phyloP scores from a whole-genome alignment of 2,888 invertebrate genomes.

The Boloria euphrosyne region DNA sequence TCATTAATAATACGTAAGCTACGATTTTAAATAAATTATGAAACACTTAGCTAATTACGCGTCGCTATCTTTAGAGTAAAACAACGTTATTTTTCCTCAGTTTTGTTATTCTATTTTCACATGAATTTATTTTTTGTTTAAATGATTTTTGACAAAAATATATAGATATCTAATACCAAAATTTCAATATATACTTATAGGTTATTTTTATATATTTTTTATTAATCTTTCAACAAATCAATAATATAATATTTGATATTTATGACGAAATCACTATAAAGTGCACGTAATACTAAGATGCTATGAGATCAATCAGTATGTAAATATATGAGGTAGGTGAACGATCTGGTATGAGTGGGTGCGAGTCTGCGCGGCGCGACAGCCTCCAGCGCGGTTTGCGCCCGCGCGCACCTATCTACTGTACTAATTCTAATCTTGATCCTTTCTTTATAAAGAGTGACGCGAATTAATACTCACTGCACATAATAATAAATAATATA shows the following conservation, averaged over 20 bases:
- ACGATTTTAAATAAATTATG: background rate
- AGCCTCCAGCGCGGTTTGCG: slow-evolving; percentile 69
- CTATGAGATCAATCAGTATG: slow-evolving; percentile 74
- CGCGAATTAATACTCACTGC: slow-evolving; percentile 31
- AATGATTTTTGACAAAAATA: background rate
- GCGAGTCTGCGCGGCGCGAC: slow-evolving; percentile 57
- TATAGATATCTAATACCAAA: background rate
- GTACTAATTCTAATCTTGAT: slow-evolving; percentile 36
- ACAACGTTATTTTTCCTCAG: too few species aligned
- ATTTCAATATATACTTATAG: background rate
- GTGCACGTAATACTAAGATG: slow-evolving; percentile 58
- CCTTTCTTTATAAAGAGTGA: slow-evolving; percentile 36
- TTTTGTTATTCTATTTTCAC: background rate
- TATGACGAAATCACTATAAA: too few species aligned
- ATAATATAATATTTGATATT: too few species aligned
- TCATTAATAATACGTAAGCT: slow-evolving; percentile 8
- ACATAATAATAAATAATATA: too few species aligned
- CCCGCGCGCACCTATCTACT: slow-evolving; percentile 65
- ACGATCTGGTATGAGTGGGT: slow-evolving; percentile 76
- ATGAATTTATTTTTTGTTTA: background rate
- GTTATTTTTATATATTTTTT: background rate
- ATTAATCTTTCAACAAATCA: too few species aligned
- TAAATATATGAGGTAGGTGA: slow-evolving; percentile 79
- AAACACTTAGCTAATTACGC: background rate
- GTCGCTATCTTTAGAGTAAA: too few species aligned